Conservation (phyloP, 2,888 invertebrate species). For the Lomographa bimaculata region DNA sequence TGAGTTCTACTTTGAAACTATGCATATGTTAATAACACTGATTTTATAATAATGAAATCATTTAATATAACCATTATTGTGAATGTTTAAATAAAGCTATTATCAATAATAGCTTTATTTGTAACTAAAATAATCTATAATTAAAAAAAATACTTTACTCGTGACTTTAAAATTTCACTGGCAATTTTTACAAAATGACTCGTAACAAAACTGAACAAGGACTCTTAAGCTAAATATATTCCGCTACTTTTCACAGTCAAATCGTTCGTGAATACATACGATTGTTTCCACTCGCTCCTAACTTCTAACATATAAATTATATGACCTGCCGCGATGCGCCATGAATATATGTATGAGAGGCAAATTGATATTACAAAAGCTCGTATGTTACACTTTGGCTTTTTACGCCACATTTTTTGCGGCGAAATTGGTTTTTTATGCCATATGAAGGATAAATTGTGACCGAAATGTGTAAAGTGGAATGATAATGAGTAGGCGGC, state of each 20-base stretch:
- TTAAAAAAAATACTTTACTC: too few relatives aligned
- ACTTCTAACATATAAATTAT: conserved; percentile 79
- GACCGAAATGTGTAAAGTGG: conserved; percentile 73
- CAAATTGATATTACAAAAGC: conserved; percentile 78
- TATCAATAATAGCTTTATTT: too few relatives aligned
- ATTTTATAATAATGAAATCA: too few relatives aligned
- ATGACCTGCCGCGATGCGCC: conserved; percentile 70
- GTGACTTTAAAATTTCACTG: too few relatives aligned
- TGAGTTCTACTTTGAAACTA: too few relatives aligned
- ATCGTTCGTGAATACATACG: conserved; percentile 75
- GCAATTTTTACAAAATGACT: too few relatives aligned
- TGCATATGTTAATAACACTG: too few relatives aligned
- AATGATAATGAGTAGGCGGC: conserved; percentile 57
- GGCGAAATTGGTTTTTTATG: conserved; percentile 75
- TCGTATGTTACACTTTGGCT: conserved; percentile 70
- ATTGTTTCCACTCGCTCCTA: conserved; percentile 63
- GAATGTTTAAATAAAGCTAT: too few relatives aligned
- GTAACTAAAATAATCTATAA: too few relatives aligned
- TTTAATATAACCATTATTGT: too few relatives aligned
- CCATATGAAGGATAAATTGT: conserved; percentile 63
- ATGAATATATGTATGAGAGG: conserved; percentile 80
- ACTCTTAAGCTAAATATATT: conserved; percentile 39
- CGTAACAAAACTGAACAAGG: too few relatives aligned
- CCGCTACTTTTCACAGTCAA: conserved; percentile 54
- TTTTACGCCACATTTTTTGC: conserved; percentile 57